Evolutionary conservation across 2,888 invertebrate species (phyloP).

Genomic region (Synergus gifuensis): DNA sequence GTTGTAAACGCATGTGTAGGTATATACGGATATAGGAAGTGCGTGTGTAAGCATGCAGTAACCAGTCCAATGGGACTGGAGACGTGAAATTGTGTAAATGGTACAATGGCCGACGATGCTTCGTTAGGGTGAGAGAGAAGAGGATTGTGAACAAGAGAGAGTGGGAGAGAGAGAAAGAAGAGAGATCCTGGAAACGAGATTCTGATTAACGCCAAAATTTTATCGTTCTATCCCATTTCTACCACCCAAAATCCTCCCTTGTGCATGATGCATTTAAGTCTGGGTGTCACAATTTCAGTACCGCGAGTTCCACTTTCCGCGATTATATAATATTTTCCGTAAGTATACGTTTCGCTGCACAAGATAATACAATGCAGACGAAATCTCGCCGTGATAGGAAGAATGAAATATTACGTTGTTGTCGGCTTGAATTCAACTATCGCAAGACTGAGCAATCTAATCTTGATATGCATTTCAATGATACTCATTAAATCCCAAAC

Average conservation of each 20-base stretch:
- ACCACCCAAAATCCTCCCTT: neutral
- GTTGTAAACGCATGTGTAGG: neutral
- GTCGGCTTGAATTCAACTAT: neutral
- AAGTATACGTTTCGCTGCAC: neutral
- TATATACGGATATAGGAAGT: slow-evolving; percentile 12
- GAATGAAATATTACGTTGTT: neutral
- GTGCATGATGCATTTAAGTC: neutral
- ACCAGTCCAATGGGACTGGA: slow-evolving; percentile 62
- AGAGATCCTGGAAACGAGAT: slow-evolving; percentile 41
- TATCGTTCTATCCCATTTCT: neutral
- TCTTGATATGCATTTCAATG: neutral
- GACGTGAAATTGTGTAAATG: slow-evolving; percentile 72
- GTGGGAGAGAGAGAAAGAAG: slow-evolving; percentile 14
- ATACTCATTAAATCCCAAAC: no score
- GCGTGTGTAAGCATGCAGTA: slow-evolving; percentile 50
- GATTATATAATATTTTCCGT: neutral
- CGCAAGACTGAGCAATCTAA: neutral
- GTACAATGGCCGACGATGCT: slow-evolving; percentile 67
- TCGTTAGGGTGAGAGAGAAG: slow-evolving; percentile 56
- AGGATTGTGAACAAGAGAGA: slow-evolving; percentile 23
- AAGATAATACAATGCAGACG: neutral
- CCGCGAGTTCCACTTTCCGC: neutral
- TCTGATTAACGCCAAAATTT: slow-evolving; percentile 16
- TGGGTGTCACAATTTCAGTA: neutral
- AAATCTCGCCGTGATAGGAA: neutral